These are phyloP conservation scores for Ibidorhyncha struthersii DNA, from an alignment of 2,113 vertebrate genomes.

Conservation along the genomic window DNA sequence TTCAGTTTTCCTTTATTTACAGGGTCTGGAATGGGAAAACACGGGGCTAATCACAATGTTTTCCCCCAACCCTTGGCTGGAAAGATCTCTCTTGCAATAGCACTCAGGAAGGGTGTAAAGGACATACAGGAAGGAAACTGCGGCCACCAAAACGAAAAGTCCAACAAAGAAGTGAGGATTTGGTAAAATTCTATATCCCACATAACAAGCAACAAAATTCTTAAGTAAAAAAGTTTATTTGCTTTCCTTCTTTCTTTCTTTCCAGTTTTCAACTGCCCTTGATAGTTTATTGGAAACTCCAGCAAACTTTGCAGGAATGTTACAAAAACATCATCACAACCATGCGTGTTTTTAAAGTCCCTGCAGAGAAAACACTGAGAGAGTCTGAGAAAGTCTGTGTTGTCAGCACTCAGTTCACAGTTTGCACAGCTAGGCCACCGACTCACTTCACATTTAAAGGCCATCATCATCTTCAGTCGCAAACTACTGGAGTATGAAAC, in stretches of 20 bases:
- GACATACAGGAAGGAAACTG: background rate
- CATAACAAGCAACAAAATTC: background rate
- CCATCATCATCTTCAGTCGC: background rate
- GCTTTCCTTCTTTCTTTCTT: background rate
- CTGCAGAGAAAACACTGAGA: background rate
- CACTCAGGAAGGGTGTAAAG: background rate
- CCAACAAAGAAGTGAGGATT: background rate
- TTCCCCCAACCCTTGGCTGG: background rate
- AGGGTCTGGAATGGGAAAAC: background rate
- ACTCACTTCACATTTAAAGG: background rate
- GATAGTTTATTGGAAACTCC: background rate
- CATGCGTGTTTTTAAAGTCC: background rate
- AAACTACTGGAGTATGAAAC: background rate
- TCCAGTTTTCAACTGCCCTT: background rate
- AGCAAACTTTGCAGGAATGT: background rate
- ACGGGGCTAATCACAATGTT: background rate
- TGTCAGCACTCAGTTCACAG: background rate
- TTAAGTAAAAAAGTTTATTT: background rate
- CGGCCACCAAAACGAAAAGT: background rate
- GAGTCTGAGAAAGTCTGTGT: background rate
- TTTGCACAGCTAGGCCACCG: background rate
- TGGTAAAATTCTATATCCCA: background rate
- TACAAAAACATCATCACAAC: background rate
- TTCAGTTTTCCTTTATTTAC: conserved; percentile 6
- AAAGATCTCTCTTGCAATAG: background rate